phyloP scores from a whole-genome alignment of 2,888 invertebrate species.

The Elmis aenea region DNA sequence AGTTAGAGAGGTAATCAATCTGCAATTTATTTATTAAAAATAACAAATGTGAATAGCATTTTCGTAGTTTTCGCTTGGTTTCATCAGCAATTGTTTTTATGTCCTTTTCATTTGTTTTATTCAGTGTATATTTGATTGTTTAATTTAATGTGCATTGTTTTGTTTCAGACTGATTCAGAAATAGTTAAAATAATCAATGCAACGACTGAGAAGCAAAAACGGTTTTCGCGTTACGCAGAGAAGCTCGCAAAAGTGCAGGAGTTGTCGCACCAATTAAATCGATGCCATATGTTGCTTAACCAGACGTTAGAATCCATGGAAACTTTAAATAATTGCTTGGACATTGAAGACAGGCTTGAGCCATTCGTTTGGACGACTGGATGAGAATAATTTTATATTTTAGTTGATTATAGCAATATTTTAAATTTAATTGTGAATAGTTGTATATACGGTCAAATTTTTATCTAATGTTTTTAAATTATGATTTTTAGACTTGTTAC shows the following conservation, averaged over 20 bases:
- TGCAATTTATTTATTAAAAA: slow-evolving; percentile 1
- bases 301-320: slow-evolving; percentile 83
- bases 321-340: slow-evolving; percentile 75
- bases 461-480: not conserved
- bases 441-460: not conserved
- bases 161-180: slow-evolving; percentile 63
- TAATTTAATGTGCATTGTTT: slow-evolving; percentile 15
- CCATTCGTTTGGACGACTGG: slow-evolving; percentile 88
- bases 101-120: slow-evolving; percentile 2
- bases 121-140: slow-evolving; percentile 6
- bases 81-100: not conserved
- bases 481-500: no score
- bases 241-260: slow-evolving; percentile 78
- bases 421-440: no score
- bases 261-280: slow-evolving; percentile 73
- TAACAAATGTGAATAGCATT: no score
- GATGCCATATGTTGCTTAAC: slow-evolving; percentile 76
- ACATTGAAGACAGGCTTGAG: slow-evolving; percentile 76
- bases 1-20: slow-evolving; percentile 64
- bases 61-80: not conserved
- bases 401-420: slow-evolving; percentile 14
- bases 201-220: slow-evolving; percentile 76
- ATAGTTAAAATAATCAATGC: slow-evolving; percentile 63
- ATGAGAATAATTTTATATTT: slow-evolving; percentile 38
- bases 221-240: slow-evolving; percentile 81